Conservation (phyloP, 2,113 vertebrate genomes). For the Caranx melampygus region DNA sequence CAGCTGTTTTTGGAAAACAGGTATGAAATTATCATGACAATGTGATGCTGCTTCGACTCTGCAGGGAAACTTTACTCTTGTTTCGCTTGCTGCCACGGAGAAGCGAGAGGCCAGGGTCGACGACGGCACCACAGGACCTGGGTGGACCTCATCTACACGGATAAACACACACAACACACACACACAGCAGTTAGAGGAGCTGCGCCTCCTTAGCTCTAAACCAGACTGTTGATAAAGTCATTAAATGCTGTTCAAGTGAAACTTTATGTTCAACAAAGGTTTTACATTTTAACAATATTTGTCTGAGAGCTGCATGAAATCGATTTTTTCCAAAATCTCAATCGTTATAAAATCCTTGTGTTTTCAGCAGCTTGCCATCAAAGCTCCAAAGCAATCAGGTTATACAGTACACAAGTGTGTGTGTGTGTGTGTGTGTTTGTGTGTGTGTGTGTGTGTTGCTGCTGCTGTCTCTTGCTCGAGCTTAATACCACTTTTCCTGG, state of each 20-base stretch:
- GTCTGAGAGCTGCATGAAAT: not conserved
- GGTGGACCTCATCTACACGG: not conserved
- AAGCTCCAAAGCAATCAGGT: not conserved
- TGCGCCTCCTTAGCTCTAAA: no score
- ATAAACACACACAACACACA: no score
- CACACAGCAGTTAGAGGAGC: no score
- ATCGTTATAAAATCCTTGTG: not conserved
- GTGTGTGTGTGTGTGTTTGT: no score
- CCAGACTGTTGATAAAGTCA: no score
- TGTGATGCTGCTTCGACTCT: not conserved
- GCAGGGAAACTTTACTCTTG: not conserved
- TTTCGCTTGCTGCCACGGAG: not conserved
- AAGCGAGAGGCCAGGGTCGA: conserved; percentile 7
- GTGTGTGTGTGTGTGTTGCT: no score
- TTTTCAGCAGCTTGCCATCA: not conserved
- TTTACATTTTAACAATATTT: no score
- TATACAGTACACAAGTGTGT: no score
- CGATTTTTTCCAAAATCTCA: not conserved
- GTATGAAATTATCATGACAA: not conserved
- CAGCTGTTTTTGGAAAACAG: not conserved
- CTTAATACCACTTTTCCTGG: not conserved
- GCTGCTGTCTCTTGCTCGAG: not conserved
- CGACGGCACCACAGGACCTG: not conserved
- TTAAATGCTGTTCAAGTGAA: no score
- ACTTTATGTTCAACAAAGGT: no score